Conservation (phyloP, 2,888 invertebrate genomes). For the Eupsilia transversa region DNA sequence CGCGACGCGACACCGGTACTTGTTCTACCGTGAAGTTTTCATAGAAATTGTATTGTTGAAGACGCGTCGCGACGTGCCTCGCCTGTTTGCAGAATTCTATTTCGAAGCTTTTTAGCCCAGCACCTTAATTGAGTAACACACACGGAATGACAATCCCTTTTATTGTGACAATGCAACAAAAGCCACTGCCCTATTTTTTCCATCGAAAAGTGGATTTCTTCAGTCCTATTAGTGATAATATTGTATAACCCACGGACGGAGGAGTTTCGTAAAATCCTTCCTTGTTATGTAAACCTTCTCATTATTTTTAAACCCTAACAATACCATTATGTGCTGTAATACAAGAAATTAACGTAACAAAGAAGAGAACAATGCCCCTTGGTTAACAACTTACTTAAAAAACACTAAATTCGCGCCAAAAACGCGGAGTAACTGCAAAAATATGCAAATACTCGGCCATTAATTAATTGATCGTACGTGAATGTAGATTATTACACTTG, state of each 20-base stretch:
- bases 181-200: too few relatives aligned
- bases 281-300: slow-evolving; percentile 3
- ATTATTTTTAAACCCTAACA: neutral
- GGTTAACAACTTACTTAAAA: slow-evolving; percentile 18
- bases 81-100: neutral
- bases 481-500: slow-evolving; percentile 53
- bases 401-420: slow-evolving; percentile 22
- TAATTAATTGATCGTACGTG: slow-evolving; percentile 52
- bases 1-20: too few relatives aligned
- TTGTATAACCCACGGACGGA: neutral
- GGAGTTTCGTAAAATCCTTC: slow-evolving; percentile 6
- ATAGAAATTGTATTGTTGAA: too few relatives aligned
- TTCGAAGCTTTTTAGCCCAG: neutral
- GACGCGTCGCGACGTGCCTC: too few relatives aligned
- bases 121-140: neutral
- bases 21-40: too few relatives aligned
- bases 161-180: too few relatives aligned
- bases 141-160: neutral
- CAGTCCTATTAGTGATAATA: neutral
- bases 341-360: neutral
- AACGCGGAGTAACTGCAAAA: slow-evolving; percentile 37
- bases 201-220: too few relatives aligned
- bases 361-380: slow-evolving; percentile 9
- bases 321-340: neutral
- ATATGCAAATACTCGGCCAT: slow-evolving; percentile 52